A percentile compares a stretch with the other conserved stretches of the same genome.
phyloP scores from a whole-genome alignment of 2,113 vertebrate species.

The Trogon surrucura region DNA sequence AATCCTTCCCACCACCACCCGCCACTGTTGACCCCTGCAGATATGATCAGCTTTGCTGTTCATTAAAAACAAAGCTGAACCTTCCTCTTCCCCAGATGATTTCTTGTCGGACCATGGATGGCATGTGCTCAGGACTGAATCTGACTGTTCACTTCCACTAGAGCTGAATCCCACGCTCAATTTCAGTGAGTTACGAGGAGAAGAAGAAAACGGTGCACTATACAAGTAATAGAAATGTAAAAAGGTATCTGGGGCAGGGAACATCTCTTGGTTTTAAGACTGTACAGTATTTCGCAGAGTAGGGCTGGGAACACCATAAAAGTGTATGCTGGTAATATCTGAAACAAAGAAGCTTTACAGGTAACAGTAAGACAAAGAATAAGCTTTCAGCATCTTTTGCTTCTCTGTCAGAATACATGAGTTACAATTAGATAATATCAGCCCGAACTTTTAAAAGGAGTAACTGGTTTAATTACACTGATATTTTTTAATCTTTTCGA shows the following conservation, averaged over 20 bases:
- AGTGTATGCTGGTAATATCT: background rate
- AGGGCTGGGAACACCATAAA: background rate
- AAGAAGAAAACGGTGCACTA: background rate
- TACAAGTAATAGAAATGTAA: background rate
- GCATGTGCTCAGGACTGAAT: background rate
- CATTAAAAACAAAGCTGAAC: background rate
- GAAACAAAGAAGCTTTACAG: background rate
- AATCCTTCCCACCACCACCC: background rate
- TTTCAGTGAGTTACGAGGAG: background rate
- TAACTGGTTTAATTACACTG: slow-evolving; percentile 62
- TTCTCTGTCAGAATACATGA: background rate
- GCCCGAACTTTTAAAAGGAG: slow-evolving; percentile 10
- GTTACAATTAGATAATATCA: background rate
- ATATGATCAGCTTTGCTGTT: background rate
- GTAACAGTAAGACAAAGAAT: background rate
- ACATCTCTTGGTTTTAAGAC: background rate
- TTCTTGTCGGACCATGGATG: background rate
- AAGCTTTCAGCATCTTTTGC: background rate
- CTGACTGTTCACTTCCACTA: background rate
- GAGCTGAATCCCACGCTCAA: background rate
- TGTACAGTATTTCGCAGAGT: background rate
- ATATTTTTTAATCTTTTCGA: slow-evolving; percentile 40
- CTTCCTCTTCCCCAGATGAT: background rate
- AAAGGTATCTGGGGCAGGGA: background rate
- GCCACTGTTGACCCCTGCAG: background rate